Conservation (phyloP, 2,888 invertebrate species). For the Heliconius hortense region DNA sequence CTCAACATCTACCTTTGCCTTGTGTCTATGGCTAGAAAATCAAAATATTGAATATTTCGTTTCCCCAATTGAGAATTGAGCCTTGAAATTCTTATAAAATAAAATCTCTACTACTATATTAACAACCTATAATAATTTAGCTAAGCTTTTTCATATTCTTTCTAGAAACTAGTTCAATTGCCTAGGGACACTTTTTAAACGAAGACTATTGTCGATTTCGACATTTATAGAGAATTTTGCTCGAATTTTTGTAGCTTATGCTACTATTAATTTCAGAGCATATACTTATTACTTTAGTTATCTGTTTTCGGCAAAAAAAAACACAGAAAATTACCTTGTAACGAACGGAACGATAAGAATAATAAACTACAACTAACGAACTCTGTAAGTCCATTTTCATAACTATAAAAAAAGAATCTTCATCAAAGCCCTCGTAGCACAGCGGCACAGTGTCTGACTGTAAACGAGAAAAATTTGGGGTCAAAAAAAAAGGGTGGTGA, state of each 20-base stretch:
- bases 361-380: neutral
- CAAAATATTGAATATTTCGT: too few species aligned
- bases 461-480: neutral
- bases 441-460: neutral
- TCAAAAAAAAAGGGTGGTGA: neutral
- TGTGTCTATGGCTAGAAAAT: too few species aligned
- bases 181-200: slow-evolving; percentile 9
- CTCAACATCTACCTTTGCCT: too few species aligned
- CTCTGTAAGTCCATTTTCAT: neutral
- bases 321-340: neutral
- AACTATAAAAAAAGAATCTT: neutral
- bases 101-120: neutral
- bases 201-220: slow-evolving; percentile 11
- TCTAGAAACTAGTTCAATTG: neutral
- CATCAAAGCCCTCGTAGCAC: neutral
- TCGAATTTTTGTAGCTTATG: slow-evolving; percentile 7
- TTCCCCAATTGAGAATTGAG: too few species aligned
- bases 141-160: slow-evolving; percentile 9
- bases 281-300: neutral
- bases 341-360: neutral
- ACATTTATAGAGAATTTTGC: slow-evolving; percentile 3
- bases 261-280: neutral
- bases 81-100: neutral
- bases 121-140: slow-evolving; percentile 1
- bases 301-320: neutral